A percentile compares a stretch with the other conserved stretches of the same genome.
Conservation (phyloP, 64 coral and sea anemone species). For the Orbicella faveolata region DNA sequence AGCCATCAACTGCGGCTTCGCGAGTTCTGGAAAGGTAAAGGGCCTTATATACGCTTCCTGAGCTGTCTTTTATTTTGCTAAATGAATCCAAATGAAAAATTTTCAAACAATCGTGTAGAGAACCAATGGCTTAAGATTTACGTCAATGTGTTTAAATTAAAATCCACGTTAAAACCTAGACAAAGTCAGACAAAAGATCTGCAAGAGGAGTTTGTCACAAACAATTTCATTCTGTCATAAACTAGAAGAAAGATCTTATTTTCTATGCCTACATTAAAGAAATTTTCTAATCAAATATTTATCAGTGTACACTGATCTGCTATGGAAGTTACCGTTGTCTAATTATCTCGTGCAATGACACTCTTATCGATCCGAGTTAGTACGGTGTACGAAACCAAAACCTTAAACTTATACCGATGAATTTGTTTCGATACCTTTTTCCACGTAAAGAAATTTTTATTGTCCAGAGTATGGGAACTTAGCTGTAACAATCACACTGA, state of each 20-base stretch:
- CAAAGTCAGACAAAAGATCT: neutral
- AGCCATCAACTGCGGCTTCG: neutral
- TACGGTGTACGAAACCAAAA: too few species aligned
- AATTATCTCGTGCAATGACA: neutral
- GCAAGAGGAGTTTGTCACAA: neutral
- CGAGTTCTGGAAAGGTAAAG: neutral
- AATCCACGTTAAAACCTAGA: neutral
- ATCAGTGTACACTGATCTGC: neutral
- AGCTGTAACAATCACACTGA: too few species aligned
- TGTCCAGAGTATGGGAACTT: too few species aligned
- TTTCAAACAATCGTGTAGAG: neutral
- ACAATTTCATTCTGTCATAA: neutral
- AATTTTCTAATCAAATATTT: neutral
- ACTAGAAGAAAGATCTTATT: constrained; percentile 2
- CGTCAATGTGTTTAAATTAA: neutral
- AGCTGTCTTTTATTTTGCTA: constrained; percentile 25
- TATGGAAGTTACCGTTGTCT: neutral
- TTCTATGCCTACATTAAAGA: neutral
- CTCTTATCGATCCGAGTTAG: neutral
- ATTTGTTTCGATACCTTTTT: too few species aligned
- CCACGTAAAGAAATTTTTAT: too few species aligned
- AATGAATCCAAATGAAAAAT: constrained; percentile 16
- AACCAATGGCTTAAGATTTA: neutral
- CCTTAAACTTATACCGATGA: too few species aligned
- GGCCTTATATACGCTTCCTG: neutral